These are phyloP conservation scores for Aromia moschata DNA, from an alignment of 2,888 invertebrate genomes.

Conservation along the genomic window DNA sequence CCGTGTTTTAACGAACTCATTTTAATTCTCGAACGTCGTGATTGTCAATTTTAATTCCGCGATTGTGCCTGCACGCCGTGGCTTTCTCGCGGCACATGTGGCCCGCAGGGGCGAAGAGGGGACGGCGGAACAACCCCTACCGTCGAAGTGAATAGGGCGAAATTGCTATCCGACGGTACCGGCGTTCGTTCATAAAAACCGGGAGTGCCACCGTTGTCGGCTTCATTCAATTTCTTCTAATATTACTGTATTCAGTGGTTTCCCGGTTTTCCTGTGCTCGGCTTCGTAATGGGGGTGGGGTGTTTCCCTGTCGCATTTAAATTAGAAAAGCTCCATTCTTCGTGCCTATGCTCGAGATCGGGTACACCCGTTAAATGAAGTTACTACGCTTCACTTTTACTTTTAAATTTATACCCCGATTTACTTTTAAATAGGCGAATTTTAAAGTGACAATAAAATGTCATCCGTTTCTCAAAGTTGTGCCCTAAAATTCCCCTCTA, in stretches of 20 bases:
- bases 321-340: not conserved
- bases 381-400: no score
- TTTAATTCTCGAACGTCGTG: constrained; percentile 5
- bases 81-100: constrained; percentile 26
- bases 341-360: no score
- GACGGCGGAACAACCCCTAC: constrained; percentile 24
- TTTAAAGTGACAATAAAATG: no score
- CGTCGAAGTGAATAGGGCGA: constrained; percentile 33
- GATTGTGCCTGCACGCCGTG: constrained; percentile 22
- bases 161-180: constrained; percentile 30
- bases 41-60: constrained; percentile 27
- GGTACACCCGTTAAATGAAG: no score
- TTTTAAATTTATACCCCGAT: no score
- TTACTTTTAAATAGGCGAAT: no score
- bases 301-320: not conserved
- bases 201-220: constrained; percentile 22
- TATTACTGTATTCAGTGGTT: constrained; percentile 2
- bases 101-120: no score
- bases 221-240: constrained; percentile 25
- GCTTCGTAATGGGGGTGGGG: constrained; percentile 2
- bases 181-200: constrained; percentile 27
- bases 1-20: constrained; percentile 1
- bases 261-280: not conserved
- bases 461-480: no score
- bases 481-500: no score